phyloP scores from a whole-genome alignment of 2,113 vertebrate species.

The Dicerorhinus sumatrensis region DNA sequence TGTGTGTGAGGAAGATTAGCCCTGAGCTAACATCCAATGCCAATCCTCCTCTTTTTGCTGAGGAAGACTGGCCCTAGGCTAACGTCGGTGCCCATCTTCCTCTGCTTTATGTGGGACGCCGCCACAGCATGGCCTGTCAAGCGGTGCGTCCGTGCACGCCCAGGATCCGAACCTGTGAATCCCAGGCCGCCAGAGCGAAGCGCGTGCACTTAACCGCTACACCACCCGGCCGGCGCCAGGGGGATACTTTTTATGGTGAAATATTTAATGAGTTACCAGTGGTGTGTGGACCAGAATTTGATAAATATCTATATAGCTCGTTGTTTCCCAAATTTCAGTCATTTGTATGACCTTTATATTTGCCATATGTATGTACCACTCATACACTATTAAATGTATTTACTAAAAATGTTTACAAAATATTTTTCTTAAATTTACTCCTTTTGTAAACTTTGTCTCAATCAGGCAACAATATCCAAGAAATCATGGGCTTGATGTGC shows the following conservation, averaged over 20 bases:
- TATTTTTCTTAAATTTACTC: background rate
- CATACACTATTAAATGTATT: background rate
- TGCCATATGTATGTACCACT: background rate
- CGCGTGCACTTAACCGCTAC: no score
- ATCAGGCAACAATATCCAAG: background rate
- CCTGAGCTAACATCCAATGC: no score
- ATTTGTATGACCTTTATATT: background rate
- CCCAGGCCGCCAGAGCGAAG: no score
- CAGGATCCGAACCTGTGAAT: no score
- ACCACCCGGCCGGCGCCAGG: no score
- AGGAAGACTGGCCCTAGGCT: no score
- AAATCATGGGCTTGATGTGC: background rate
- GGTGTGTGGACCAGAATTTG: background rate
- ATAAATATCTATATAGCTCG: background rate
- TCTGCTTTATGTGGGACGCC: no score
- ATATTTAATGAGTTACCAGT: background rate
- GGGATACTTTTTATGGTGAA: background rate
- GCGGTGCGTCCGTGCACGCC: no score
- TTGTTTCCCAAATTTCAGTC: background rate
- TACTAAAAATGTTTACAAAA: background rate
- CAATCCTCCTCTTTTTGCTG: no score
- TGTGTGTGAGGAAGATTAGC: no score
- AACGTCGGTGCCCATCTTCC: no score
- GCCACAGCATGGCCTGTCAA: no score
- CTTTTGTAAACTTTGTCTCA: slow-evolving; percentile 40